Percentiles rank a stretch among this genome's conserved stretches.
Evolutionary conservation across 2,113 vertebrate genomes (phyloP).

Genomic region (Sphaerodactylus townsendi): DNA sequence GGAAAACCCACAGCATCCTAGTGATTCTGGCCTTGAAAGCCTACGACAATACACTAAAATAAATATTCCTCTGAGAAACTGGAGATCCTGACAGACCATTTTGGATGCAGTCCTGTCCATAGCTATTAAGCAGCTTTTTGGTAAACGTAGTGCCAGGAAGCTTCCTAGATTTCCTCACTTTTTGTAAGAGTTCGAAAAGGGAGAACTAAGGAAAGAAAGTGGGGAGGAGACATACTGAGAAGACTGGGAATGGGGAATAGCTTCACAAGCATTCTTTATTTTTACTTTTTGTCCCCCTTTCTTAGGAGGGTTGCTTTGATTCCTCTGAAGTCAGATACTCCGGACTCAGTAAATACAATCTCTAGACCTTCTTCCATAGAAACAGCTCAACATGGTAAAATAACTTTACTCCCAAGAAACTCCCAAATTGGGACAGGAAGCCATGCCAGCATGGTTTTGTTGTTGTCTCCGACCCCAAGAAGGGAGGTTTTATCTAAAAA

Average conservation of each 20-base stretch:
- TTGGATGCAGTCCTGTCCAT: not conserved
- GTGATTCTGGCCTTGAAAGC: too few relatives aligned
- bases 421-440: too few relatives aligned
- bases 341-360: slow-evolving; percentile 40
- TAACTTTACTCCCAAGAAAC: not conserved
- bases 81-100: not conserved
- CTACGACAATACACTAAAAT: too few relatives aligned
- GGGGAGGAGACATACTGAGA: not conserved
- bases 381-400: slow-evolving; percentile 81
- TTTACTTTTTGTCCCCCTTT: slow-evolving; percentile 31
- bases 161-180: not conserved
- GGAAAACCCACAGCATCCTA: too few relatives aligned
- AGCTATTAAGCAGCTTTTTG: not conserved
- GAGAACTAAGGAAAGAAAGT: not conserved
- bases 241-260: not conserved
- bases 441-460: too few relatives aligned
- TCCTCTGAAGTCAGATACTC: slow-evolving; percentile 73
- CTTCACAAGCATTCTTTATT: not conserved
- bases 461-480: too few relatives aligned
- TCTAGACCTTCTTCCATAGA: slow-evolving; percentile 69
- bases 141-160: not conserved
- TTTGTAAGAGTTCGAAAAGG: not conserved
- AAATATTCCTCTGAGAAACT: not conserved
- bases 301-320: slow-evolving; percentile 86
- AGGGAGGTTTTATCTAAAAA: too few relatives aligned